Conservation (phyloP, 2,113 vertebrate species). For the Orcinus orca region DNA sequence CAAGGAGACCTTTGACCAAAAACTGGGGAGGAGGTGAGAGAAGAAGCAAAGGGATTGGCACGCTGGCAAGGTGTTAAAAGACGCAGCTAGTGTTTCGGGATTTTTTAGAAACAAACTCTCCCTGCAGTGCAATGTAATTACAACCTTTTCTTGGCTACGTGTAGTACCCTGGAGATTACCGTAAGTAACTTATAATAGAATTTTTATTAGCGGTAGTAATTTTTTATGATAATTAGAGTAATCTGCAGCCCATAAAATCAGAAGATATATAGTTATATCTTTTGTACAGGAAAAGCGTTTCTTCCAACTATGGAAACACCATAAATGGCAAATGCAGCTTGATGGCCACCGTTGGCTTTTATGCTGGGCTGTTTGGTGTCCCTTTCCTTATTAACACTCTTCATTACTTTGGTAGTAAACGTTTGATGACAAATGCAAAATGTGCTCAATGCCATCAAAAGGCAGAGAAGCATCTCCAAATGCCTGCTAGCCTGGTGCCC, state of each 20-base stretch:
- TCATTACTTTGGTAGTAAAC: constrained; percentile 63
- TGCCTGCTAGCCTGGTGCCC: too few relatives aligned
- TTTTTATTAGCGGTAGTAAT: constrained; percentile 88
- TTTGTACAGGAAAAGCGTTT: constrained; percentile 82
- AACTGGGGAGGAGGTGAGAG: constrained; percentile 49
- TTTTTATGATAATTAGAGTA: constrained; percentile 90
- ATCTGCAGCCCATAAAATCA: constrained; percentile 86
- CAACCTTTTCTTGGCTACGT: constrained; percentile 81
- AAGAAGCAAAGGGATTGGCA: not conserved
- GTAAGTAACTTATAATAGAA: constrained; percentile 90
- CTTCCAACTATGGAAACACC: constrained; percentile 76
- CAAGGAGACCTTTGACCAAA: constrained; percentile 83
- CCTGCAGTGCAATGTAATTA: constrained; percentile 81
- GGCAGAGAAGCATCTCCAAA: not conserved
- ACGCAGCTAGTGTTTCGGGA: constrained; percentile 71
- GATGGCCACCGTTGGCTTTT: constrained; percentile 62
- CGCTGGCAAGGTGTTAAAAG: constrained; percentile 77
- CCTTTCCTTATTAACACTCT: constrained; percentile 75
- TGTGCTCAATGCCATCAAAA: not conserved
- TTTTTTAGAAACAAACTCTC: constrained; percentile 83
- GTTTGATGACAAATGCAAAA: constrained; percentile 69
- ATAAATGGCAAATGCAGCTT: constrained; percentile 76
- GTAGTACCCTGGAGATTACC: constrained; percentile 86
- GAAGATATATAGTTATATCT: constrained; percentile 87
- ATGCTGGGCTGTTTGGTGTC: constrained; percentile 67